These are phyloP conservation scores for Drosophila sordidapex DNA, from an alignment of 2,888 invertebrate genomes.

Conservation along the genomic window DNA sequence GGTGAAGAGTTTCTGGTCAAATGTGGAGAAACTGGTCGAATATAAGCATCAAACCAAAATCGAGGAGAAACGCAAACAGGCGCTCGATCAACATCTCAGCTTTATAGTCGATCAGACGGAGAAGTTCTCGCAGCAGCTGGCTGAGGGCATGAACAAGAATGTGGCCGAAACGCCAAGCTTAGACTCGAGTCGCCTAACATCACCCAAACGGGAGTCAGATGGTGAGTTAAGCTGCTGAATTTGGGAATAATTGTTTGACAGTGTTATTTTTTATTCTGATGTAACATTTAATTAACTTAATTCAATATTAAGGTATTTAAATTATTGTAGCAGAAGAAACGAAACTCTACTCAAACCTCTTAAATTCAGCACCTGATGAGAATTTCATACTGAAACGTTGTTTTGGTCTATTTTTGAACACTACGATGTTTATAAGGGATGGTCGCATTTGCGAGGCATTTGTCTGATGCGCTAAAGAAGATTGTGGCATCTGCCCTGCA, in stretches of 20 bases:
- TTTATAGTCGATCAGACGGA: constrained; percentile 99
- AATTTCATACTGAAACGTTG: constrained; percentile 81
- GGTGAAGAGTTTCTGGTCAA: constrained; percentile 97
- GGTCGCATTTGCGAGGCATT: constrained; percentile 85
- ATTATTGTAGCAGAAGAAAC: neutral
- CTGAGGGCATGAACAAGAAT: constrained; percentile 92
- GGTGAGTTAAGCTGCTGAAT: constrained; percentile 81
- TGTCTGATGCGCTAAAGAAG: constrained; percentile 77
- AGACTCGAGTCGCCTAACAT: constrained; percentile 86
- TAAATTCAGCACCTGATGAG: constrained; percentile 76
- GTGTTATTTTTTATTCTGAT: neutral
- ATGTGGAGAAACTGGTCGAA: constrained; percentile 98
- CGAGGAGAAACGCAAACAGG: constrained; percentile 97
- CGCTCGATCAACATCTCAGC: constrained; percentile 97
- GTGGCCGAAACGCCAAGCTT: constrained; percentile 84
- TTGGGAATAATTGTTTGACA: neutral
- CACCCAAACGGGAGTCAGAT: constrained; percentile 86
- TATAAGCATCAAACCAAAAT: constrained; percentile 96
- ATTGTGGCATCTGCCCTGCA: too few relatives aligned
- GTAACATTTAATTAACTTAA: neutral
- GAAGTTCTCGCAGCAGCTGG: constrained; percentile 96
- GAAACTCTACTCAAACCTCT: neutral
- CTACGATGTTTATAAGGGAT: constrained; percentile 74
- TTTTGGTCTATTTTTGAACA: constrained; percentile 83
- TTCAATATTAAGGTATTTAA: neutral